phyloP scores from a whole-genome alignment of 1,140 invertebrate genomes.

The Leucophenga varia region DNA sequence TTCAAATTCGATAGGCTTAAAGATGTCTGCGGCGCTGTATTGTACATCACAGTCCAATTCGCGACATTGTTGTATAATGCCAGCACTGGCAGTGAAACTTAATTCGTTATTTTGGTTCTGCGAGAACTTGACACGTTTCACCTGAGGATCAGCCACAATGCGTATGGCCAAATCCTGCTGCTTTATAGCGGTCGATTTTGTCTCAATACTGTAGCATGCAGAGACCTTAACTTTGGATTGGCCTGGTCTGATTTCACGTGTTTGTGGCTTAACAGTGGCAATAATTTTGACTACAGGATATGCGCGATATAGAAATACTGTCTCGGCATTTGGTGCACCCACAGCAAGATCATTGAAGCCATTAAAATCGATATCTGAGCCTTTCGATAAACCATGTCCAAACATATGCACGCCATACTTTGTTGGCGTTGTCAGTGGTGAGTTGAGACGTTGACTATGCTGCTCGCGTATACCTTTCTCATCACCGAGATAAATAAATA shows the following conservation, averaged over 20 bases:
- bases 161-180: slow-evolving; percentile 38
- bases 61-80: slow-evolving; percentile 29
- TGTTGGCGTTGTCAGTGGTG: slow-evolving; percentile 28
- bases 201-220: slow-evolving; percentile 54
- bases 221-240: slow-evolving; percentile 58
- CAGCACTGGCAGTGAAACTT: slow-evolving; percentile 34
- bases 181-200: slow-evolving; percentile 37
- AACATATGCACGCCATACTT: slow-evolving; percentile 48
- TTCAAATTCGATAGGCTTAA: slow-evolving; percentile 55
- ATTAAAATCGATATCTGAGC: slow-evolving; percentile 66
- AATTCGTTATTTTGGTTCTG: slow-evolving; percentile 34
- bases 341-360: slow-evolving; percentile 67
- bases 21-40: slow-evolving; percentile 52
- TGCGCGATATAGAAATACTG: slow-evolving; percentile 61
- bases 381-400: slow-evolving; percentile 66
- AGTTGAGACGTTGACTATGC: slow-evolving; percentile 58
- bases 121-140: slow-evolving; percentile 41
- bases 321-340: slow-evolving; percentile 63
- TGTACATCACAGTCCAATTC: slow-evolving; percentile 39
- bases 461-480: slow-evolving; percentile 59
- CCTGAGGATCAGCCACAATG: slow-evolving; percentile 39
- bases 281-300: slow-evolving; percentile 61
- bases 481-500: slow-evolving; percentile 68
- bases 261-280: slow-evolving; percentile 56
- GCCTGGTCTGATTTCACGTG: slow-evolving; percentile 58